Percentiles rank a stretch among this genome's conserved stretches.
phyloP scores from a whole-genome alignment of 2,797 vertebrate species.

The Gallirallus australis region DNA sequence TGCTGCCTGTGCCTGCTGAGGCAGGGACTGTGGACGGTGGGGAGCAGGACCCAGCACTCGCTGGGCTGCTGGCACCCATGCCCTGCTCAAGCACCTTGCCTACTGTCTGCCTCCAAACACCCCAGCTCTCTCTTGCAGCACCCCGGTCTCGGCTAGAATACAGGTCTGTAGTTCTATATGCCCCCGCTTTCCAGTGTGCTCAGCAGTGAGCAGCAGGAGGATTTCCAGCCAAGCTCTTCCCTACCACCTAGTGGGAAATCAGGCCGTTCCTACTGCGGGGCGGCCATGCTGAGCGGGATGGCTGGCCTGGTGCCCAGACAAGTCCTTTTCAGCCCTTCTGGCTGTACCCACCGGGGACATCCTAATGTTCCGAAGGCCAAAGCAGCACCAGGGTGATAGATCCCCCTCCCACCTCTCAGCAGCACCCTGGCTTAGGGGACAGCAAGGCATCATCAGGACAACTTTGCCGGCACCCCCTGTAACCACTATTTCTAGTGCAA shows the following conservation, averaged over 20 bases:
- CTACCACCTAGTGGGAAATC: conserved; percentile 61
- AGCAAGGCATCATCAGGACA: neutral
- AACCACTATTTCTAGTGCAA: neutral
- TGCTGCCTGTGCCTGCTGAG: neutral
- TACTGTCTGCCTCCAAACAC: neutral
- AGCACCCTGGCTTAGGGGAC: neutral
- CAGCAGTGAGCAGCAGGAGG: neutral
- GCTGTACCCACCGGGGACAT: rapidly evolving
- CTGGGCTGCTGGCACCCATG: rapidly evolving
- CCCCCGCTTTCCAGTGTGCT: neutral
- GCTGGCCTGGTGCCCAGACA: rapidly evolving
- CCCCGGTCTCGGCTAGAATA: neutral
- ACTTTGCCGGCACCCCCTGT: neutral
- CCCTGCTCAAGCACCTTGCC: neutral
- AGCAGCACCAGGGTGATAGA: rapidly evolving
- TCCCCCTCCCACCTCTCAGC: neutral
- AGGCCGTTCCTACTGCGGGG: neutral
- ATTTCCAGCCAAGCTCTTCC: conserved; percentile 42
- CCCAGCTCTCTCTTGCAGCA: neutral
- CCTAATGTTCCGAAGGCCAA: neutral
- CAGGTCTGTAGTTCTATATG: rapidly evolving
- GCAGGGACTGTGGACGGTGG: neutral
- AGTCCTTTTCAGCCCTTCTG: neutral
- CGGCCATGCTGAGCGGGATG: rapidly evolving
- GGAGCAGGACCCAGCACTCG: neutral